Base-by-base conservation (phyloP, 2,113 vertebrate species). In the Perca fluviatilis region DNA sequence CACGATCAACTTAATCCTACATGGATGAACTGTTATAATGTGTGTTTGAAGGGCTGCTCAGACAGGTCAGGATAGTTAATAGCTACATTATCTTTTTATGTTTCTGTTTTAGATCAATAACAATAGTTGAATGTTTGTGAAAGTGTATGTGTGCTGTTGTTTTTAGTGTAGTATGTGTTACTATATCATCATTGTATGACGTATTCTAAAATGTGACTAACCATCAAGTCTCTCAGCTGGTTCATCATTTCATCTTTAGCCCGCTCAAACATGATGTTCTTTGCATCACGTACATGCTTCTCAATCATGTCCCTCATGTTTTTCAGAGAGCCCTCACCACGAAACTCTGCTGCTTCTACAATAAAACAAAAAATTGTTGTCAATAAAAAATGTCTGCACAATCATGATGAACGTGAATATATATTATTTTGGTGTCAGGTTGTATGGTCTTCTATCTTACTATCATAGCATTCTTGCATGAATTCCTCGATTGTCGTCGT, bases 381-480 rank as follows among this genome's bases (percentile, higher is more conserved):
- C 23, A 62, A 21, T 2, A 4, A 19, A 1, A 30, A 4, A 6
- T 46, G 25, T 49, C 13, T 53, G 23, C 5, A 40, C 16, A 43
- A 30, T 12, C 3, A 66, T 3, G 12, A 67, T 40, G 0, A 49
- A 57, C 25, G 23, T 47, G n/a, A n/a, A 53, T 46, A 4, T 69
- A 1, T 16, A n/a, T 47, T 23, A 51, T 53, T 47, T 25, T 60
- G 16, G 0, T n/a, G 3, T 4, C 25, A 77, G 40, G 14, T 33
- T 68, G 14, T 11, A 40, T 21, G 10, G 25, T 46, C 8, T 57
- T 53, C n/a, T 50, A 58, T 65, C 62, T 84, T 86, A 91, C 92
- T 0, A 12, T 14, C 1, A 49, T 91, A 93, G 64, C 79, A 70
- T 14, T 47, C 18, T 16, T 58, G 8, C 89, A 91, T 91, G 14